Evolutionary conservation across 2,113 vertebrate species (phyloP).

Genomic region (Microcebus lehilahytsara): DNA sequence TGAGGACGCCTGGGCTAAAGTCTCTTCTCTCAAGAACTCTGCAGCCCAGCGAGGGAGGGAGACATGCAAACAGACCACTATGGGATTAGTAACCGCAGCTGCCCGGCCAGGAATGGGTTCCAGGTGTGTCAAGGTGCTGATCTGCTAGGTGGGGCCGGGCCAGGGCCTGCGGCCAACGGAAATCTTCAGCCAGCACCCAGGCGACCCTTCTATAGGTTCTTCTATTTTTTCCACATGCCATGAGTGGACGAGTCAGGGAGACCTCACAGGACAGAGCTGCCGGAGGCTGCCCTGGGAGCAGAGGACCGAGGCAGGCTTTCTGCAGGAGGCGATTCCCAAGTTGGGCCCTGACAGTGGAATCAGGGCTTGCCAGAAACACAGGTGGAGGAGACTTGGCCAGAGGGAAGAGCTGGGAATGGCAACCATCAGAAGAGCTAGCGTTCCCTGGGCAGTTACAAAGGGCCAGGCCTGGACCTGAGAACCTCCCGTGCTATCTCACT

Average conservation of each 20-base stretch:
- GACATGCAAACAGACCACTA: rapidly evolving
- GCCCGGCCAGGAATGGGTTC: neutral
- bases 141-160: no score
- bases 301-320: neutral
- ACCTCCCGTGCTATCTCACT: no score
- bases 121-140: no score
- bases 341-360: neutral
- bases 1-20: no score
- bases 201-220: neutral
- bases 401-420: neutral
- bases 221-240: rapidly evolving
- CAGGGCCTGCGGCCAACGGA: neutral
- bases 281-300: neutral
- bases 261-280: neutral
- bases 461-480: neutral
- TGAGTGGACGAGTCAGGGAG: neutral
- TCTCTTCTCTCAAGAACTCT: neutral
- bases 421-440: neutral
- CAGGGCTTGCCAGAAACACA: neutral
- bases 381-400: neutral
- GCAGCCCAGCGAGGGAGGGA: no score
- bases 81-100: neutral
- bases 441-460: neutral
- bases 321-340: neutral
- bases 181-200: neutral